phyloP scores from a whole-genome alignment of 2,113 vertebrate species.

The Neotragus pygmaeus region DNA sequence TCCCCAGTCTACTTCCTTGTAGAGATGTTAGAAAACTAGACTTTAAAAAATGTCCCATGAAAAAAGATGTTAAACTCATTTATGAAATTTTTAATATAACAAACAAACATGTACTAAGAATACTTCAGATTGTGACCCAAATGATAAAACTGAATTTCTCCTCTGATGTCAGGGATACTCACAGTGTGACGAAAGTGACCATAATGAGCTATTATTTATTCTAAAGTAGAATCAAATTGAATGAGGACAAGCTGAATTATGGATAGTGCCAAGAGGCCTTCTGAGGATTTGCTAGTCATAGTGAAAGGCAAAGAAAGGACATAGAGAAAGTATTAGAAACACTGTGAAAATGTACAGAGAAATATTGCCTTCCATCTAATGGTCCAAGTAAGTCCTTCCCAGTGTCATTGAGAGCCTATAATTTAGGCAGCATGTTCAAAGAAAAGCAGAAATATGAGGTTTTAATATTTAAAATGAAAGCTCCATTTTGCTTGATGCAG shows the following conservation, averaged over 20 bases:
- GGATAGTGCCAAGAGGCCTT: background rate
- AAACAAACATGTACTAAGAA: background rate
- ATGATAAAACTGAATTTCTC: background rate
- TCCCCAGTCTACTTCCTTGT: background rate
- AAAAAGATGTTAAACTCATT: background rate
- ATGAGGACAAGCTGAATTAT: slow-evolving; percentile 1
- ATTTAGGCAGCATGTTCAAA: background rate
- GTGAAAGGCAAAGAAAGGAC: slow-evolving; percentile 31
- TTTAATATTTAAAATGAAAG: background rate
- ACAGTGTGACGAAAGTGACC: background rate
- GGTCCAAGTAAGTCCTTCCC: background rate
- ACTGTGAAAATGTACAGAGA: slow-evolving; percentile 1
- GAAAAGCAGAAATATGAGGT: background rate
- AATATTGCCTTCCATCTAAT: slow-evolving; percentile 14
- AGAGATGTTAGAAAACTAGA: background rate
- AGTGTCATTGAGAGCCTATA: background rate
- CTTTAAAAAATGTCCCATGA: background rate
- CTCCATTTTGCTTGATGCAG: background rate
- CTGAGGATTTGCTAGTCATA: background rate
- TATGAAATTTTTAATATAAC: background rate
- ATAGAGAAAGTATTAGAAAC: background rate
- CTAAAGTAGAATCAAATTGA: background rate
- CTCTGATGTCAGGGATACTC: background rate
- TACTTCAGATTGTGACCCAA: background rate
- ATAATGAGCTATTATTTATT: background rate